Conservation (phyloP, 2,797 vertebrate genomes). For the Pterois miles region DNA sequence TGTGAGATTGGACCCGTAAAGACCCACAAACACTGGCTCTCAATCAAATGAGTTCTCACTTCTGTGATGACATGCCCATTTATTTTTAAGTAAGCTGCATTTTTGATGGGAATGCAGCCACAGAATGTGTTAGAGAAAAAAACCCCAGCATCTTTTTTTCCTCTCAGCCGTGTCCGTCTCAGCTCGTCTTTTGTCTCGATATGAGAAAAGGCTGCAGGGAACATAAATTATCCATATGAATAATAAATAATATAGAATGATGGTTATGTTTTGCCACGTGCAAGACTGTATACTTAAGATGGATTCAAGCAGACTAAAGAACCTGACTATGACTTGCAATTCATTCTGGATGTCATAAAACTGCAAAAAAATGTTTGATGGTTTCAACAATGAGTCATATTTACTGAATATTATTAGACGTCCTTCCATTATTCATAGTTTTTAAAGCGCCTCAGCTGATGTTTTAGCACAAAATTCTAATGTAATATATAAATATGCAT, state of each 20-base stretch:
- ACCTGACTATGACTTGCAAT: not conserved
- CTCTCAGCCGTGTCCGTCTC: slow-evolving; percentile 22
- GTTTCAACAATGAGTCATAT: slow-evolving; percentile 11
- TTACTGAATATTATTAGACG: not conserved
- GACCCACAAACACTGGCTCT: slow-evolving; percentile 32
- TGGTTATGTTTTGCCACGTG: slow-evolving; percentile 19
- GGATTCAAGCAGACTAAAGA: slow-evolving; percentile 1
- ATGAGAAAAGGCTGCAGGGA: slow-evolving; percentile 19
- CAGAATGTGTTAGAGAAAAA: slow-evolving; percentile 15
- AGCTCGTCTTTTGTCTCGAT: slow-evolving; percentile 33
- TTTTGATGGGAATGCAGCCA: slow-evolving; percentile 61
- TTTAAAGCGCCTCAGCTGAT: not conserved
- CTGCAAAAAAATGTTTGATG: not conserved
- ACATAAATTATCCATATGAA: slow-evolving; percentile 64
- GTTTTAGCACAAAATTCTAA: not conserved
- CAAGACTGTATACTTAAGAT: slow-evolving; percentile 6
- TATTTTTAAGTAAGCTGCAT: slow-evolving; percentile 69
- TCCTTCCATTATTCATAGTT: slow-evolving; percentile 14
- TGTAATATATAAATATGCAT: not conserved
- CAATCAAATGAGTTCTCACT: slow-evolving; percentile 48
- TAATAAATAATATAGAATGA: slow-evolving; percentile 47
- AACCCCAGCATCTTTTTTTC: slow-evolving; percentile 25
- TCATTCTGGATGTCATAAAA: not conserved
- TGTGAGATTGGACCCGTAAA: slow-evolving; percentile 17
- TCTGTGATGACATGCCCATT: slow-evolving; percentile 46